These are phyloP conservation scores for Mormyrus lacerda DNA, from an alignment of 2,113 vertebrate species.

Conservation along the genomic window DNA sequence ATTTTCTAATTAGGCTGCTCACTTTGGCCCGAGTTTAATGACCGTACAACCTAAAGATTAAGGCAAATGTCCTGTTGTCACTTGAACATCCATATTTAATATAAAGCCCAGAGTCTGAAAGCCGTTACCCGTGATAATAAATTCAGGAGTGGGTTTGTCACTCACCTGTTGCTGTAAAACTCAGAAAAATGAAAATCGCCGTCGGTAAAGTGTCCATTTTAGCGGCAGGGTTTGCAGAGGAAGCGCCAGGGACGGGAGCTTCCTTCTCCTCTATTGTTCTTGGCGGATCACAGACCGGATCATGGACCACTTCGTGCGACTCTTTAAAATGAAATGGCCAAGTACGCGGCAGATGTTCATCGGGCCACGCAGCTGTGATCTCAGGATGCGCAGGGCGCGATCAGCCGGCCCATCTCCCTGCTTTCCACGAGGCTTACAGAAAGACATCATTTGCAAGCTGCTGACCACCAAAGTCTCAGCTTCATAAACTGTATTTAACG, in stretches of 20 bases:
- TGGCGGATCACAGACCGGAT: slow-evolving; percentile 57
- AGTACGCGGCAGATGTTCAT: slow-evolving; percentile 37
- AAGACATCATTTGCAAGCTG: background rate
- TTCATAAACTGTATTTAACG: background rate
- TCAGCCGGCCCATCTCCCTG: background rate
- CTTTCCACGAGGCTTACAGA: background rate
- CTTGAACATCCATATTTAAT: background rate
- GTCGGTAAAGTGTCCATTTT: slow-evolving; percentile 67
- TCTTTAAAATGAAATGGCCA: slow-evolving; percentile 59
- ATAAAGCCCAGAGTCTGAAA: background rate
- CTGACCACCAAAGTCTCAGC: background rate
- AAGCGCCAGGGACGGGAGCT: slow-evolving; percentile 76
- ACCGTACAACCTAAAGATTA: background rate
- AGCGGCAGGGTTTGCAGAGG: slow-evolving; percentile 61
- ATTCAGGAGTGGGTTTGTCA: too few species aligned
- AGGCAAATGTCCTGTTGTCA: background rate
- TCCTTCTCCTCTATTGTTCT: slow-evolving; percentile 88
- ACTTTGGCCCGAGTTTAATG: background rate
- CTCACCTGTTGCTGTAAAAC: slow-evolving; percentile 49
- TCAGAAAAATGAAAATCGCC: slow-evolving; percentile 58
- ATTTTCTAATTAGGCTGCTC: background rate
- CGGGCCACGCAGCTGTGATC: background rate
- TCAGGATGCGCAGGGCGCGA: background rate
- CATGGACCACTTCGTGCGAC: slow-evolving; percentile 60
- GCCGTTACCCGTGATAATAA: background rate